Conservation (phyloP, 2,797 vertebrate genomes). For the Podarcis lilfordi region DNA sequence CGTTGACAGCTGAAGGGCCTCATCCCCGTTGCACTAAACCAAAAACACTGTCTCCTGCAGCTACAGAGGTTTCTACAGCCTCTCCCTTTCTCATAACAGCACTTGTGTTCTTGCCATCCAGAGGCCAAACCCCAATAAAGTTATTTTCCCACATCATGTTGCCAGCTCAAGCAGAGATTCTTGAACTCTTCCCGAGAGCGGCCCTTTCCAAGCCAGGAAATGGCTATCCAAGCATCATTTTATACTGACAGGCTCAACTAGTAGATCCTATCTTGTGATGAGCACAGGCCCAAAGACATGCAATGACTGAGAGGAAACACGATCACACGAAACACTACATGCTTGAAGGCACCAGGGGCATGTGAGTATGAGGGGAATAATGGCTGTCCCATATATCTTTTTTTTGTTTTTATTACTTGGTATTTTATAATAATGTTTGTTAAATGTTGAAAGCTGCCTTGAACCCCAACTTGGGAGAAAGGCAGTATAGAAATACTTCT, state of each 20-base stretch:
- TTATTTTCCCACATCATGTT: conserved; percentile 28
- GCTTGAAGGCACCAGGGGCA: background rate
- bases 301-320: background rate
- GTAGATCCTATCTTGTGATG: background rate
- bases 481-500: too few species aligned
- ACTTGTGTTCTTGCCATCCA: background rate
- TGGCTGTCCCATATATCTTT: background rate
- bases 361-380: background rate
- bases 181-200: background rate
- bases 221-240: background rate
- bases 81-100: background rate
- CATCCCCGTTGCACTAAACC: background rate
- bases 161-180: conserved; percentile 15
- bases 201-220: background rate
- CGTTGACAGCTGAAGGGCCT: background rate
- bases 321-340: background rate
- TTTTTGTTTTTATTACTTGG: too few species aligned
- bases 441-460: too few species aligned
- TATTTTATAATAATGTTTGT: too few species aligned
- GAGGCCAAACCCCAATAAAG: background rate
- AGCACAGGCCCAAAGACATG: background rate
- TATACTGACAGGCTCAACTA: background rate
- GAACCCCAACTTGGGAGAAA: too few species aligned
- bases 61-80: background rate
- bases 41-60: conserved; percentile 2